A percentile compares a stretch with the other conserved stretches of the same genome.
These are phyloP conservation scores for Lobophora halterata DNA, from an alignment of 2,888 invertebrate genomes.

Conservation along the genomic window DNA sequence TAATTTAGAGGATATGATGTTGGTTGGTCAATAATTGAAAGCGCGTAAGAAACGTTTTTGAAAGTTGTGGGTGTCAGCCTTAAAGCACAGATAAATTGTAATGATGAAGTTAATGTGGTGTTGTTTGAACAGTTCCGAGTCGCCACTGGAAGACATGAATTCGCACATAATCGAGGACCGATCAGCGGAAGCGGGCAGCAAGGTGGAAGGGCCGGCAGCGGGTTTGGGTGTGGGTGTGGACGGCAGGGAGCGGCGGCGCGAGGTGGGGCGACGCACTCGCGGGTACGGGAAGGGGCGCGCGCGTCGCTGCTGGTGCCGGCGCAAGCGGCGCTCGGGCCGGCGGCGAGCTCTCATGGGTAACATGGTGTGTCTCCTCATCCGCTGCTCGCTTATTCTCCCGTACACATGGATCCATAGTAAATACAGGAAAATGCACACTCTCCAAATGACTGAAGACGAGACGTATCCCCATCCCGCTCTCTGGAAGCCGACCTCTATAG, in stretches of 20 bases:
- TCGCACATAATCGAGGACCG: constrained; percentile 71
- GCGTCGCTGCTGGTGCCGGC: constrained; percentile 68
- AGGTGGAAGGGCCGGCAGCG: constrained; percentile 35
- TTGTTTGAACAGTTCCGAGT: constrained; percentile 53
- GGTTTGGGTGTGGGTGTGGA: constrained; percentile 25
- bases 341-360: constrained; percentile 75
- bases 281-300: constrained; percentile 59
- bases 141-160: constrained; percentile 62
- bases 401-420: too few species aligned
- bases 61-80: too few species aligned
- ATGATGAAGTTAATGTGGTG: not conserved
- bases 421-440: too few species aligned
- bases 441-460: too few species aligned
- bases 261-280: constrained; percentile 60
- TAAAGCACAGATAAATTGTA: too few species aligned
- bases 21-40: too few species aligned
- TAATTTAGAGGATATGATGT: too few species aligned
- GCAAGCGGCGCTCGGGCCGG: constrained; percentile 69
- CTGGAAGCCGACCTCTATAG: too few species aligned
- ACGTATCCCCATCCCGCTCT: too few species aligned
- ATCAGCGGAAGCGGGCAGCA: constrained; percentile 51
- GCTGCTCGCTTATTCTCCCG: constrained; percentile 56
- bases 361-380: constrained; percentile 74
- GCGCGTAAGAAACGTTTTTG: too few species aligned
- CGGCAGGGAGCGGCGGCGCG: constrained; percentile 42